Base-by-base conservation (phyloP, 2,113 vertebrate species). In the Machaerirhynchus nigripectus region DNA sequence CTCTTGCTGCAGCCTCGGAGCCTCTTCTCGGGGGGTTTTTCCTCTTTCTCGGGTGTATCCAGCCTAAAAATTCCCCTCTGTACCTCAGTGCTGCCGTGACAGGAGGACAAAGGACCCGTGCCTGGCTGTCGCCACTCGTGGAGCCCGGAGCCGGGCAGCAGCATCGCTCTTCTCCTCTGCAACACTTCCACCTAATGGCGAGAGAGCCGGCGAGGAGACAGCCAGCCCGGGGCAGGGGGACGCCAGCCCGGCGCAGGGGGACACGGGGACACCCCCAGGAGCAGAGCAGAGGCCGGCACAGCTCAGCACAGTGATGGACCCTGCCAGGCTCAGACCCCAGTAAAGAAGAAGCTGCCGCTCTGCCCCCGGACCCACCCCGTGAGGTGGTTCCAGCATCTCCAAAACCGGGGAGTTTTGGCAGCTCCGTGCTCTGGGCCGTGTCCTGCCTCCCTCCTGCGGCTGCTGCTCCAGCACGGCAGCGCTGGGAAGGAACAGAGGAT, bases 131-230 rank as follows among this genome's bases (percentile, higher is more conserved):
- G 9, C 14, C 0, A 0, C 85, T 33, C 2, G 3, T 9, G 1
- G n/a, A 92, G 55, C 76, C n/a, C 4, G 0, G 13, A 20, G 9
- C 0, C 4, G 0, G 47, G 59, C 64, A 80, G 60, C 56, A 13
- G 6, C 28, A 1, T 1, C 5, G 1, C 74, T 93, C 88, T 96
- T 91, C 85, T 95, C 61, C 92, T 95, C 91, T 33, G 5, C 95
- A 97, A 97, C 84, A 96, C 90, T 92, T 79, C 95, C 97, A 94
- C 79, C 95, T 97, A 97, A 95, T 2, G 96, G 95, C 24, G 49
- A 75, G 67, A 95, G 26, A 4, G 47, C 1, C 0, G 3, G 13
- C 8, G 15, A 55, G 67, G 63, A 61, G 30, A 6, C 17, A 40
- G 23, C 82, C 70, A 53, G 70, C 55, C 39, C 69, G 0, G 15